These are phyloP conservation scores for Eumaeus atala DNA, from an alignment of 1,140 invertebrate species.

Conservation along the genomic window DNA sequence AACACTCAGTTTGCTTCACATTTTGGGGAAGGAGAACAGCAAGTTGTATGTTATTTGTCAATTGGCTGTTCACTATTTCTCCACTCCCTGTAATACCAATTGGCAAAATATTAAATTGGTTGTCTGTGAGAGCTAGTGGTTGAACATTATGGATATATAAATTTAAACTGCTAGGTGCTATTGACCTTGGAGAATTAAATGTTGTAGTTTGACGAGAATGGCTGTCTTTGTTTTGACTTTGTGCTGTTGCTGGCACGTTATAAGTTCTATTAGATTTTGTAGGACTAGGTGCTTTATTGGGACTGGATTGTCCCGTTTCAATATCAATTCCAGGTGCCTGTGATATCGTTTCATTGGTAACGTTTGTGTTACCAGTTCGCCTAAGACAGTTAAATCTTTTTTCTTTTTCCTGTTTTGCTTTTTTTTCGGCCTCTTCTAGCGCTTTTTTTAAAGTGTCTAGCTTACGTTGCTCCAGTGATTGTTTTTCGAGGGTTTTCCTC, in stretches of 20 bases:
- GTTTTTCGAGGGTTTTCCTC: constrained; percentile 76
- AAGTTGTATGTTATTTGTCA: constrained; percentile 67
- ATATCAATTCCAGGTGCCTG: constrained; percentile 14
- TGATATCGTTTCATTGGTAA: constrained; percentile 27
- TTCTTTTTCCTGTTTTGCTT: constrained; percentile 75
- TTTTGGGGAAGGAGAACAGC: constrained; percentile 75
- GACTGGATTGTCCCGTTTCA: constrained; percentile 23
- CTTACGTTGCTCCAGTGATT: constrained; percentile 75
- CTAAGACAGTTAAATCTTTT: constrained; percentile 58
- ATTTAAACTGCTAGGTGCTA: constrained; percentile 54
- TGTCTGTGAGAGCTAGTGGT: constrained; percentile 53
- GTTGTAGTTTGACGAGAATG: constrained; percentile 55
- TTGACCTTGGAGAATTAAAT: constrained; percentile 60
- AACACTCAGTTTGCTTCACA: constrained; percentile 51
- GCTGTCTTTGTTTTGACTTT: constrained; percentile 54
- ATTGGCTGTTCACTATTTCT: constrained; percentile 51
- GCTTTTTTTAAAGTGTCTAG: constrained; percentile 77
- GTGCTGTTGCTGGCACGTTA: constrained; percentile 55
- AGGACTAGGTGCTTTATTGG: constrained; percentile 45
- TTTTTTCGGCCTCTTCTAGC: constrained; percentile 77
- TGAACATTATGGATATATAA: constrained; percentile 65
- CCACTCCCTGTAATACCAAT: constrained; percentile 55
- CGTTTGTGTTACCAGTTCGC: constrained; percentile 25
- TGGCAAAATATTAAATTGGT: constrained; percentile 64
- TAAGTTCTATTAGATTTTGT: constrained; percentile 61